phyloP scores from a whole-genome alignment of 2,797 vertebrate species.

The Eremophila alpestris region DNA sequence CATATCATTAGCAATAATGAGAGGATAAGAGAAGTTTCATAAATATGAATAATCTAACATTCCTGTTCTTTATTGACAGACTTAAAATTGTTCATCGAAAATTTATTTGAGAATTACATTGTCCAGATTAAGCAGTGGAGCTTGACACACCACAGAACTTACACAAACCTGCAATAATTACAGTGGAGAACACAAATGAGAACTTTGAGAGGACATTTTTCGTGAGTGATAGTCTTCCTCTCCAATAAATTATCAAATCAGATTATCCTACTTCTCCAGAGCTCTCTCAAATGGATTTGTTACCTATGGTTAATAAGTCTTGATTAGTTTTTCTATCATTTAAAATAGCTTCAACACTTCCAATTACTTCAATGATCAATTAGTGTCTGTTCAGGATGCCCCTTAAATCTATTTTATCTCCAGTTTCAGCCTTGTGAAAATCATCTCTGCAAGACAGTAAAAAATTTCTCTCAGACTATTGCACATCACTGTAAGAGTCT shows the following conservation, averaged over 20 bases:
- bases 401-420: conserved; percentile 1
- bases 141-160: conserved; percentile 33
- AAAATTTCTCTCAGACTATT: neutral
- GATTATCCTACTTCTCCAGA: conserved; percentile 46
- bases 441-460: neutral
- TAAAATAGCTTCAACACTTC: conserved; percentile 11
- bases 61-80: neutral
- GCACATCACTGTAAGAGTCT: neutral
- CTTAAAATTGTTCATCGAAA: neutral
- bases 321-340: conserved; percentile 18
- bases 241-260: conserved; percentile 29
- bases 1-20: neutral
- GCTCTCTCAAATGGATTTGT: conserved; percentile 8
- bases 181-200: neutral
- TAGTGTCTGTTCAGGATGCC: neutral
- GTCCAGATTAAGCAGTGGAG: neutral
- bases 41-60: neutral
- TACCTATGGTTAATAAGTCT: conserved; percentile 45
- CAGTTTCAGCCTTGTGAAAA: neutral
- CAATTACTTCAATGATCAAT: conserved; percentile 18
- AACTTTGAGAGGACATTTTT: neutral
- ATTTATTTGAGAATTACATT: conserved; percentile 4
- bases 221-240: conserved; percentile 10
- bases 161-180: neutral
- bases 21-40: neutral